Base-by-base conservation (phyloP, 2,888 invertebrate genomes). In the Drosophila suboccidentalis region DNA sequence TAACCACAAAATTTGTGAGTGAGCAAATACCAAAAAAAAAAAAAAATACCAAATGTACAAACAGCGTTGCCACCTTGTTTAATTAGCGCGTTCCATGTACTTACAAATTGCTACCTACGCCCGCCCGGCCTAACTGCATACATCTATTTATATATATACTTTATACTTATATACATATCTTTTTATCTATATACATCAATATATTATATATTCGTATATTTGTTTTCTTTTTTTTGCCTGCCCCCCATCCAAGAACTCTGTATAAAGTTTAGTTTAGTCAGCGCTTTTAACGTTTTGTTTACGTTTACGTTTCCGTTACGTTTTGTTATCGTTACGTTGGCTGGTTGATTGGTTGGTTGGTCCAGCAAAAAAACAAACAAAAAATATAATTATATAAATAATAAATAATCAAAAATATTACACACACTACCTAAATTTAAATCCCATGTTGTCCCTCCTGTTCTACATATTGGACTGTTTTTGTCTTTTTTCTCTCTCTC, bases 361-460 rank as follows among this genome's bases (percentile, higher is more conserved):
- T 69, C 76, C 76, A 75, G 75, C 76, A 43, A 46, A 58, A 22
- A 26, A 50, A 32, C 34, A 65, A 62, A 60, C 36, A 34, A 41
- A 32, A 46, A 38, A 50, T 8, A 17, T 29, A 32, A 46, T 41
- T 22, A 22, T 19, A 44, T 11, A 34, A 50, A 34, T 13, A 41
- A 34, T 13, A n/a, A 19, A 29, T 15, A 44, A 26, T n/a, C n/a
- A 41, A 49, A 49, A 13, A 54, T 36, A 49, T 34, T 49, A 66
- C 15, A 72, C 53, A 62, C 59, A 75, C 62, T 74, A n/a, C n/a
- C n/a, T n/a, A 86, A 88, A 63, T 58, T 15, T 4, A 38, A 49
- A 84, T 87, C 92, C 89, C 91, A 92, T 92, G 90, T 91, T 90
- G 91, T 92, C 91, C 92, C 92, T 90, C 90, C 91, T 88, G 64